A percentile compares a stretch with the other conserved stretches of the same genome.
Evolutionary conservation across 2,888 invertebrate species (phyloP).

Genomic region (Ceratothoa steindachneri): DNA sequence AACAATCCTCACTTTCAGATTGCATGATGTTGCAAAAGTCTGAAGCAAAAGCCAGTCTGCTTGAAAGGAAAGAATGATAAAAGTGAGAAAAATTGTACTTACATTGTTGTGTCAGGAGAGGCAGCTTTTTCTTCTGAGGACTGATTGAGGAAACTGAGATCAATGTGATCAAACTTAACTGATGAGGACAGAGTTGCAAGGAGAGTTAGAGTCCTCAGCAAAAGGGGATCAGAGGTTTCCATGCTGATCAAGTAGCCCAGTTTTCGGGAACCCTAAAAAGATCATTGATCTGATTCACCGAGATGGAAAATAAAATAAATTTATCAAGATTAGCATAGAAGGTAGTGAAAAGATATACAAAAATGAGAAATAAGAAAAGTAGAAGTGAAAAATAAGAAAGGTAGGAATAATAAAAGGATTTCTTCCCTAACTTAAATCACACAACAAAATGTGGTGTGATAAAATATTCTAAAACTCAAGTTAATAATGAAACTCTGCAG

Average conservation of each 20-base stretch:
- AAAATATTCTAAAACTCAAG: too few species aligned
- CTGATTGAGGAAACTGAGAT: background rate
- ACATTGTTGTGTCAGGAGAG: background rate
- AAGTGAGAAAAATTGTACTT: background rate
- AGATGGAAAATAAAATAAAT: background rate
- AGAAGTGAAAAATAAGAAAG: background rate
- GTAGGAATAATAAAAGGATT: background rate
- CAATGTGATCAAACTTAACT: background rate
- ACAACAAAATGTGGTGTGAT: too few species aligned
- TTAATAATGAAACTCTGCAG: too few species aligned
- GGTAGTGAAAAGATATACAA: too few species aligned
- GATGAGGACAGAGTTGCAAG: slow-evolving; percentile 56
- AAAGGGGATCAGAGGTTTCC: slow-evolving; percentile 54
- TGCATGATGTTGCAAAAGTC: too few species aligned
- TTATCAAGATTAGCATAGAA: background rate
- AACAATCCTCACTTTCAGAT: too few species aligned
- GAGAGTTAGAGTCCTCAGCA: slow-evolving; percentile 57
- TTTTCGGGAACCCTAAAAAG: slow-evolving; percentile 56
- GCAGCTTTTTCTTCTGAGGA: background rate
- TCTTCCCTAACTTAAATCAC: too few species aligned
- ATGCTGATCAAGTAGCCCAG: slow-evolving; percentile 56
- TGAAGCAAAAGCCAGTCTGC: too few species aligned
- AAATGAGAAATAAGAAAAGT: background rate
- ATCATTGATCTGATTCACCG: background rate
- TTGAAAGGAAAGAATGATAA: too few species aligned